Evolutionary conservation across 2,888 invertebrate species (phyloP).

Genomic region (Eulithis testata): DNA sequence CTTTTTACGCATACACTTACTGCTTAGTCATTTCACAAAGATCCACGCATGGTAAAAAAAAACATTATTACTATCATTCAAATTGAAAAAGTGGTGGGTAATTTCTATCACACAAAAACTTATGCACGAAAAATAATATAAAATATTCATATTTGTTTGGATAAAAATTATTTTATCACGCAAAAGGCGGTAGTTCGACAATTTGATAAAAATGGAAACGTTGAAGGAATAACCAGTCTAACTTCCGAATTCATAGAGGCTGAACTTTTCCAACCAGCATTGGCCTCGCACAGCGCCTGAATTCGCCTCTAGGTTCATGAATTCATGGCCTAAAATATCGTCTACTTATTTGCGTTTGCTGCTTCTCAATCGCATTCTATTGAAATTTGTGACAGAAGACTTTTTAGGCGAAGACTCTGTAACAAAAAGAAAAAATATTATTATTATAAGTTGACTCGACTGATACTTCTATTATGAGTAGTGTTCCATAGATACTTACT

Average conservation of each 20-base stretch:
- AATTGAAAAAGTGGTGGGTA: conserved; percentile 42
- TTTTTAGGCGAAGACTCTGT: conserved; percentile 58
- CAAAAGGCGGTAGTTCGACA: conserved; percentile 18
- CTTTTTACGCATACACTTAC: neutral
- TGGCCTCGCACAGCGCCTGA: no score
- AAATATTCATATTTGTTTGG: conserved; percentile 1
- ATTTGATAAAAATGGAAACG: conserved; percentile 17
- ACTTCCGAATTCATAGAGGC: neutral
- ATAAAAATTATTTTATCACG: conserved; percentile 17
- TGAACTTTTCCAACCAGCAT: no score
- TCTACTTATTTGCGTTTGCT: conserved; percentile 59
- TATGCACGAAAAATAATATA: conserved; percentile 2
- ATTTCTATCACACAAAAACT: conserved; percentile 29
- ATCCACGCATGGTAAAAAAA: conserved; percentile 41
- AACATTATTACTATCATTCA: conserved; percentile 40
- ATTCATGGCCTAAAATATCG: neutral
- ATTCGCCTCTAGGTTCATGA: no score
- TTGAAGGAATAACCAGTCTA: conserved; percentile 16
- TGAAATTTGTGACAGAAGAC: conserved; percentile 48
- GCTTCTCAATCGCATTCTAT: conserved; percentile 66
- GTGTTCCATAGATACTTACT: conserved; percentile 48
- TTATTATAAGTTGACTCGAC: neutral
- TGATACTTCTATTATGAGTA: no score
- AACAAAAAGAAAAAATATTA: conserved; percentile 35
- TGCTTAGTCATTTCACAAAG: neutral